Evolutionary conservation across 2,888 invertebrate genomes (phyloP), one percentile per base, ranked within the genome.

Genomic region (Eucera pruinosa): DNA sequence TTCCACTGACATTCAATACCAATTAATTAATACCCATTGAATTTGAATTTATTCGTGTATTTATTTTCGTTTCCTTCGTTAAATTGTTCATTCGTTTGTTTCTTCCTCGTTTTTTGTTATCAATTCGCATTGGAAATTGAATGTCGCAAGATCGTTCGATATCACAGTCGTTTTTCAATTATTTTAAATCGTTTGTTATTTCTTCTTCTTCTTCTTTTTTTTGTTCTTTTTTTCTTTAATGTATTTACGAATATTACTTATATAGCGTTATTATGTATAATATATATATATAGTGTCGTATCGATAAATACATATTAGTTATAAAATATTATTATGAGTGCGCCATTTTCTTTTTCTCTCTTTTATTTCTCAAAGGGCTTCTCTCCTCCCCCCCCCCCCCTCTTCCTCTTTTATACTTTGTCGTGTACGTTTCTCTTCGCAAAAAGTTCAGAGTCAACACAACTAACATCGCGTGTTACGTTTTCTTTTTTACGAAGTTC

Each of bases 71-170:
- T 85, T 85, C 84, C 74, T 88, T 36, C n/a, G n/a, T n/a, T 87
- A 87, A 75, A 89, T 89, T 84, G 82, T 88, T 86, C 85, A 79
- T 82, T 89, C n/a, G n/a, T n/a, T n/a, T n/a, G n/a, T n/a, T n/a
- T n/a, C n/a, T n/a, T n/a, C n/a, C n/a, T n/a, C n/a, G n/a, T n/a
- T n/a, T n/a, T n/a, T n/a, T n/a, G n/a, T 80, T 36, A 86, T 89
- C 89, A 87, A 88, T 89, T 90, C 87, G 83, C 89, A 81, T 33
- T 88, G 88, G 89, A 89, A 90, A 91, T 91, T 91, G 91, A 92
- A 91, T 92, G 92, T 91, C 90, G 87, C 91, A 91, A 92, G 92
- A 92, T 92, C 92, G 92, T 91, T 92, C 88, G 89, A 90, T 92
- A 92, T 92, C 92, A 92, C 92, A 92, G 92, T 92, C 91, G 91